Evolutionary conservation across 1,140 invertebrate genomes (phyloP), one percentile per base, ranked within the genome.

Genomic region (Scylla paramamosain): DNA sequence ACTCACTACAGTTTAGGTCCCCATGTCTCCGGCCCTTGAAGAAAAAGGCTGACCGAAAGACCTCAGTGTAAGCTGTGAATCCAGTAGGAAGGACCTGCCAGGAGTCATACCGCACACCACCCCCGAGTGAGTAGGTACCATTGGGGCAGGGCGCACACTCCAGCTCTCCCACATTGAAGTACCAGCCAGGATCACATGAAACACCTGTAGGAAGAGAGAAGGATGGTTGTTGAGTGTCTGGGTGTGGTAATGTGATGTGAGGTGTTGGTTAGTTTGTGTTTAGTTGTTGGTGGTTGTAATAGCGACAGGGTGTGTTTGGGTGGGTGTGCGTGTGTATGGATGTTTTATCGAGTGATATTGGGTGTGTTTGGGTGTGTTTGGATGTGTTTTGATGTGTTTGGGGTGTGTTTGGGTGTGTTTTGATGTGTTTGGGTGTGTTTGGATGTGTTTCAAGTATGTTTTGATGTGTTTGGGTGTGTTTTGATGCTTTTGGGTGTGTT

Each of bases 51-150:
- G 96, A 97, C 83, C 96, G 96, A 95, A 97, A 97, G 8, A 96
- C 96, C 93, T 97, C 97, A 2, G 97, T 96, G 89, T 96, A 96
- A 2, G 97, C 95, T 83, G 97, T 96, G 95, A 97, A 97, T 52
- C 97, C 97, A 29, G 92, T 77, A 0, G 97, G 97, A 0, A 97
- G 95, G 7, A 96, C 96, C 39, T 94, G 96, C 97, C 97, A 98
- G 2, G 96, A 96, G 92, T 97, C 97, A 96, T 97, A 97, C 20
- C 97, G 96, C 12, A 97, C 96, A 4, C 97, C 97, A 32, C 97
- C 97, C 0, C 97, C 97, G 14, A 97, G 96, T 14, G 97, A 97
- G 96, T 97, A 98, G 16, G 97, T 97, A 7, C 97, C 97, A 20
- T 97, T 96, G 20, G 97, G 97, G 96, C 97, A 98, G 6, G 96